Evolutionary conservation across 2,797 vertebrate genomes (phyloP).

Genomic region (Mycteria americana): DNA sequence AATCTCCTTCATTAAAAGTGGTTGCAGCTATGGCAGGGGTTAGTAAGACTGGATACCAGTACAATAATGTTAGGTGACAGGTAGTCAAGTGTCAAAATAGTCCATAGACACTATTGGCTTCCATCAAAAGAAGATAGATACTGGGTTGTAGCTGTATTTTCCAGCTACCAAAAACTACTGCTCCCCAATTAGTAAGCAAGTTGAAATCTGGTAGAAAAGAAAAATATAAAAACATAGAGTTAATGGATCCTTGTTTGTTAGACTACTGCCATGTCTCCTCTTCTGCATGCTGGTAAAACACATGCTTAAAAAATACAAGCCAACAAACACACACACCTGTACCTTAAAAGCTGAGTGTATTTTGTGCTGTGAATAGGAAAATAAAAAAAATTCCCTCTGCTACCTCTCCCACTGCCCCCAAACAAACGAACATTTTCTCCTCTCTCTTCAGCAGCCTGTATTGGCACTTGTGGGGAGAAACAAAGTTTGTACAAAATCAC

Average conservation of each 20-base stretch:
- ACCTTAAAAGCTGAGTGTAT: not conserved
- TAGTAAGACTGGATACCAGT: constrained; percentile 11
- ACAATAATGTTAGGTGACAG: constrained; percentile 23
- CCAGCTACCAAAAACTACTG: not conserved
- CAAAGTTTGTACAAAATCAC: not conserved
- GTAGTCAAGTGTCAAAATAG: constrained; percentile 31
- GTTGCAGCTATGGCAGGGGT: not conserved
- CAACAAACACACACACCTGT: not conserved
- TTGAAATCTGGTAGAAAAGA: not conserved
- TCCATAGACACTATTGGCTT: constrained; percentile 1
- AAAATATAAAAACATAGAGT: not conserved
- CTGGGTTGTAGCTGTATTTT: not conserved
- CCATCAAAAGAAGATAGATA: not conserved
- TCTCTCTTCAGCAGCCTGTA: not conserved
- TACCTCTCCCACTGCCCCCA: not conserved
- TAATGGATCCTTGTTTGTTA: not conserved
- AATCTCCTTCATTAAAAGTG: constrained; percentile 39
- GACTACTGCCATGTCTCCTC: not conserved
- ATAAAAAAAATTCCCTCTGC: not conserved
- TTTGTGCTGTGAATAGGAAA: not conserved
- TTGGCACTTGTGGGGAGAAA: not conserved
- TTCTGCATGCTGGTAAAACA: not conserved
- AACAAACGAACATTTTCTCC: not conserved
- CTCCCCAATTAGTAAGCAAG: not conserved
- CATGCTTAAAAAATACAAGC: not conserved